phyloP scores from a whole-genome alignment of 2,888 invertebrate species.

The Polymixis flavicincta region DNA sequence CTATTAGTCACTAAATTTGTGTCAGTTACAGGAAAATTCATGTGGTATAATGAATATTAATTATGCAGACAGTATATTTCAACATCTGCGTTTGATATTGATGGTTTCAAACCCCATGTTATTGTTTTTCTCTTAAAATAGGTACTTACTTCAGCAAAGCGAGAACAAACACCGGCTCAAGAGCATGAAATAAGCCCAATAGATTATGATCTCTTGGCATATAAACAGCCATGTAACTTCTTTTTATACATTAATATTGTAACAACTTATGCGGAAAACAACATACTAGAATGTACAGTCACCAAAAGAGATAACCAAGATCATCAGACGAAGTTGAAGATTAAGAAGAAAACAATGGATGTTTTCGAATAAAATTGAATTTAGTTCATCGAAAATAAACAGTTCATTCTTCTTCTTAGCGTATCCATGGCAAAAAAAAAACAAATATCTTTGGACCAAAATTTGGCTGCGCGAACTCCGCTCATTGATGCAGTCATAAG shows the following conservation, averaged over 20 bases:
- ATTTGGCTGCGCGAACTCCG: too few species aligned
- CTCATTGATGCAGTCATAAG: too few species aligned
- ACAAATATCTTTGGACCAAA: too few species aligned
- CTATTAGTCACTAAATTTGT: background rate
- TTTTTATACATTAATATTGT: conserved; percentile 51
- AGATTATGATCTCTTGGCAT: conserved; percentile 53
- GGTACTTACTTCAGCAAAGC: conserved; percentile 1
- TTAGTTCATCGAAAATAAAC: too few species aligned
- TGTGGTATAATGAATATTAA: background rate
- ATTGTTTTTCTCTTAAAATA: conserved; percentile 22
- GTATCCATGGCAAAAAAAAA: too few species aligned
- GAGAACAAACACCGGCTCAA: conserved; percentile 20
- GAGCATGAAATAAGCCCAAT: conserved; percentile 29
- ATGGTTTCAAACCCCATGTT: background rate
- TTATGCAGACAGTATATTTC: background rate
- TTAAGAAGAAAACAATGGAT: too few species aligned
- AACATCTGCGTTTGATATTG: background rate
- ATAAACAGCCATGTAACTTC: conserved; percentile 43
- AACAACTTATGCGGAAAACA: background rate
- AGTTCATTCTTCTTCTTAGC: too few species aligned
- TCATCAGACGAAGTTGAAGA: too few species aligned
- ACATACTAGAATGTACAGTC: background rate
- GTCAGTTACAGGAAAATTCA: background rate
- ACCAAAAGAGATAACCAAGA: too few species aligned
- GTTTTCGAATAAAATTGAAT: too few species aligned